Evolutionary conservation across 2,797 vertebrate species (phyloP), one percentile per base, ranked within the genome.

Genomic region (Bradypodion pumilum): DNA sequence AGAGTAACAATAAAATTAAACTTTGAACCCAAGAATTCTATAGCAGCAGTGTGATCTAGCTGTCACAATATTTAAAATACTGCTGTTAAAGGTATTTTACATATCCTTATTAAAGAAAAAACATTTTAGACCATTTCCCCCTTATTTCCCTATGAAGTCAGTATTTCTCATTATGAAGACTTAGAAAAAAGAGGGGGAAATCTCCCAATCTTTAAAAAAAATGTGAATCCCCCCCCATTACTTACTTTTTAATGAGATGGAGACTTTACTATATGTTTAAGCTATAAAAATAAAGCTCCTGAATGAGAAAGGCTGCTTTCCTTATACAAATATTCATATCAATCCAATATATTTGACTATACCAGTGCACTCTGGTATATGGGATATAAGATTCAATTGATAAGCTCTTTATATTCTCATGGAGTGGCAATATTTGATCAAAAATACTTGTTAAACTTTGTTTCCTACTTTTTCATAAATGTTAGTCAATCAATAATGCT

Each of bases 211-310:
- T 75, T 75, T 37, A 13, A 65, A 65, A 65, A 65, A 29, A 8
- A 25, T 27, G 10, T 49, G 46, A 2, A 9, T n/a, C n/a, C 21
- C 74, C n/a, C 21, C 49, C 1, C 32, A 32, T 49, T 32, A 74
- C 46, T 37, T 60, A 19, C 63, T 78, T 27, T 27, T 44, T 59
- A 76, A 23, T 59, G n/a, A n/a, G 68, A 27, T 86, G 88, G 74
- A 4, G 49, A 82, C 80, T 88, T 72, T 80, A 77, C 81, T 77
- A 80, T 10, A 23, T 1, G 29, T n/a, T 68, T 74, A 42, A 5
- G 62, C 66, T 90, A 91, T 37, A 83, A 37, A 69, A 80, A 84
- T 70, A 37, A 83, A 80, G 52, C 84, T 78, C 1, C 1, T 85
- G 69, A 56, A 77, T 15, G 3, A 21, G 8, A 32, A 49, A 21